These are phyloP conservation scores for Sparidentex hasta DNA, from an alignment of 2,797 vertebrate species.

Conservation along the genomic window DNA sequence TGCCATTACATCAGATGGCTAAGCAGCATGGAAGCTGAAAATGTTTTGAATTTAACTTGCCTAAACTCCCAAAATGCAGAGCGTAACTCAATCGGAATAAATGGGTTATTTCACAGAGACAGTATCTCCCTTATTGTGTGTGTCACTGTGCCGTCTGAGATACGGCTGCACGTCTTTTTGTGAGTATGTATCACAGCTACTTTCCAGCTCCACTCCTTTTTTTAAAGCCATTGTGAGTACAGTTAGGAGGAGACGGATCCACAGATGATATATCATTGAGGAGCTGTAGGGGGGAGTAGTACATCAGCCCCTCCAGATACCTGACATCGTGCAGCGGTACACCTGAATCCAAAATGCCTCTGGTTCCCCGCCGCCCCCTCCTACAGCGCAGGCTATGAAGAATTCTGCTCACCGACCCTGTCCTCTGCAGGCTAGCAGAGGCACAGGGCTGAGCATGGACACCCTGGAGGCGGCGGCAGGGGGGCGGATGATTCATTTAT, in stretches of 20 bases:
- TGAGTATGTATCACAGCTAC: constrained; percentile 11
- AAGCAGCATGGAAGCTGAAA: constrained; percentile 20
- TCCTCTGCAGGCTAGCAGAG: constrained; percentile 34
- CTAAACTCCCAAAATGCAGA: constrained; percentile 14
- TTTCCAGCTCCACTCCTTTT: not conserved
- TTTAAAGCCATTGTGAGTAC: not conserved
- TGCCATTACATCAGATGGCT: constrained; percentile 19
- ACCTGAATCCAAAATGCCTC: constrained; percentile 31
- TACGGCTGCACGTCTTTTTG: not conserved
- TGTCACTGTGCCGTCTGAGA: not conserved
- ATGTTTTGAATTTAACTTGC: constrained; percentile 25
- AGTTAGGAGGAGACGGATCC: not conserved
- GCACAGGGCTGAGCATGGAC: constrained; percentile 33
- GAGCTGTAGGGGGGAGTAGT: not conserved
- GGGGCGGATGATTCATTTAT: constrained; percentile 55
- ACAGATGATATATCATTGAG: constrained; percentile 23
- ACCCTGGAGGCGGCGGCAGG: constrained; percentile 30
- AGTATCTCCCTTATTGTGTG: constrained; percentile 9
- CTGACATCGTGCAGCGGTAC: constrained; percentile 15
- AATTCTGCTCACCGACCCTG: constrained; percentile 26
- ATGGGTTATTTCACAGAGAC: not conserved
- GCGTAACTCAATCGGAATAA: not conserved
- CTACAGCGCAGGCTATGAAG: constrained; percentile 1
- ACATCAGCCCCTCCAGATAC: constrained; percentile 7
- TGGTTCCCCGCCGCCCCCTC: not conserved